Conservation (phyloP, 2,113 vertebrate species). For the Lota lota region DNA sequence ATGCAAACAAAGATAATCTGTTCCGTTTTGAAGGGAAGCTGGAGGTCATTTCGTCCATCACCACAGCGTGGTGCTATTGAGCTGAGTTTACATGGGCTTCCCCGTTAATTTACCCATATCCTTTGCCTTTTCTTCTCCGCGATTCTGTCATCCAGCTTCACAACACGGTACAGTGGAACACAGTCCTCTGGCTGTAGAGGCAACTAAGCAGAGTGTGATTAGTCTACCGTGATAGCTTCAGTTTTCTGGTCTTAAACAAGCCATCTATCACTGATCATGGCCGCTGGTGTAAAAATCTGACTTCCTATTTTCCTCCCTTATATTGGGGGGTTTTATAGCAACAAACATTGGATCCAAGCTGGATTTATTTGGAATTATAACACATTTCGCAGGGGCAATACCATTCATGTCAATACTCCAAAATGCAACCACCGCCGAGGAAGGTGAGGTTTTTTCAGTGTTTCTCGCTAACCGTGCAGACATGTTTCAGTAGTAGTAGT, state of each 20-base stretch:
- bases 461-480: constrained; percentile 34
- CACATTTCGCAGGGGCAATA: constrained; percentile 61
- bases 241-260: constrained; percentile 39
- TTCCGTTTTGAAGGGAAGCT: neutral
- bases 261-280: constrained; percentile 70
- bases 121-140: constrained; percentile 24
- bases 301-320: constrained; percentile 48
- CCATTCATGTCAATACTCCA: constrained; percentile 80
- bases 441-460: constrained; percentile 78
- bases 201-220: constrained; percentile 20
- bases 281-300: constrained; percentile 71
- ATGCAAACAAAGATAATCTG: neutral
- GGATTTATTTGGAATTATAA: constrained; percentile 60
- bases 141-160: constrained; percentile 34
- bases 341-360: neutral
- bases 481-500: too few relatives aligned
- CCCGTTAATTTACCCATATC: constrained; percentile 29
- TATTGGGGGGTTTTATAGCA: constrained; percentile 27
- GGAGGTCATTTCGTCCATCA: neutral
- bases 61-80: constrained; percentile 49
- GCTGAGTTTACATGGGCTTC: constrained; percentile 27
- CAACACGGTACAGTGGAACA: constrained; percentile 42
- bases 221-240: constrained; percentile 42
- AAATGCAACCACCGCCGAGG: constrained; percentile 96
- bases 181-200: constrained; percentile 51